Percentiles rank a stretch among this genome's conserved stretches.
These are phyloP conservation scores for Cassiopea andromeda DNA, from an alignment of 30 jellyfish, hydroid and myxozoan species.

Conservation along the genomic window DNA sequence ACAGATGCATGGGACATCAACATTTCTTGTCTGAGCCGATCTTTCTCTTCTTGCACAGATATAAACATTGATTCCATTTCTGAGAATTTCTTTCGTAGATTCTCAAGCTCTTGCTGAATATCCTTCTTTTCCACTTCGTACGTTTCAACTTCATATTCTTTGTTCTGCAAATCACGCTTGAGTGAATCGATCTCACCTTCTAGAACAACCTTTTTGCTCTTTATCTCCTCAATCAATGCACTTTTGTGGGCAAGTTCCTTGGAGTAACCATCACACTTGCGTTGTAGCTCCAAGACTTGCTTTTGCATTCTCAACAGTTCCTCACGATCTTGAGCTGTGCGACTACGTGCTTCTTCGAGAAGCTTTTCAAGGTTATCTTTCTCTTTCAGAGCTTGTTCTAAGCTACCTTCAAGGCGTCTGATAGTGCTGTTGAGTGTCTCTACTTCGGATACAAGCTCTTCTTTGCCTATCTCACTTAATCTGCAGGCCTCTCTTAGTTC, in stretches of 20 bases:
- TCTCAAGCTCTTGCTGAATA: constrained; percentile 86
- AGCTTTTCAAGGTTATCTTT: constrained; percentile 70
- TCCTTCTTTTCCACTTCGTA: constrained; percentile 87
- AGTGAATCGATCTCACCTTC: constrained; percentile 90
- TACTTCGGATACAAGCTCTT: constrained; percentile 84
- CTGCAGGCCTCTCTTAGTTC: constrained; percentile 89
- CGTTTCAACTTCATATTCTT: constrained; percentile 82
- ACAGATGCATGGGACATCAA: constrained; percentile 94
- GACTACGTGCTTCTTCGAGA: constrained; percentile 92
- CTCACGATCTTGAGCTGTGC: constrained; percentile 93
- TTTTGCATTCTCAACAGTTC: constrained; percentile 83
- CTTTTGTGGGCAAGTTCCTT: constrained; percentile 81
- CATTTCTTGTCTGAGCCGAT: constrained; percentile 94
- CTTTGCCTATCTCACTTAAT: constrained; percentile 75
- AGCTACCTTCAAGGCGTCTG: constrained; percentile 75
- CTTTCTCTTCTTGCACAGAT: constrained; percentile 95
- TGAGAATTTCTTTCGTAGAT: constrained; percentile 69
- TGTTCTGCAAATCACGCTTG: constrained; percentile 91
- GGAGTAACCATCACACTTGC: constrained; percentile 85
- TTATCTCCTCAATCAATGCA: constrained; percentile 82
- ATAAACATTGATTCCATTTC: constrained; percentile 88
- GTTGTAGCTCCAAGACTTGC: constrained; percentile 87
- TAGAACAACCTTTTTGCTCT: constrained; percentile 85
- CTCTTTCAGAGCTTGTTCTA: constrained; percentile 88
- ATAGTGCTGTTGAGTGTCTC: constrained; percentile 70